Percentiles rank a stretch among this genome's conserved stretches.
These are phyloP conservation scores for Crocodylus rhombifer DNA, from an alignment of 2,797 vertebrate genomes.

Conservation along the genomic window DNA sequence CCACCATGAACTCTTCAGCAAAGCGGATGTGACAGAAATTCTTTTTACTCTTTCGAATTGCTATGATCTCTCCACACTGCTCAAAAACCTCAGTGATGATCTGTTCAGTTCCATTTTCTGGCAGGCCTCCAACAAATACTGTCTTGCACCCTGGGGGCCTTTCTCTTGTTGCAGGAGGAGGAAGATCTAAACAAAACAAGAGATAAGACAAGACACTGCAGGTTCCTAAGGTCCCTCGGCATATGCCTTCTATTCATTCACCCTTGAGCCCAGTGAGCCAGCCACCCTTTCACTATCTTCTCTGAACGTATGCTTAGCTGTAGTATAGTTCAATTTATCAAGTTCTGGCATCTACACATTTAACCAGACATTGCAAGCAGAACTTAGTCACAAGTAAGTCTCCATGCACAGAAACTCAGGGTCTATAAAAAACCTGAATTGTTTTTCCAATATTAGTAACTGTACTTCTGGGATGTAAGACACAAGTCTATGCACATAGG, in stretches of 20 bases:
- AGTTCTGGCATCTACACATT: not conserved
- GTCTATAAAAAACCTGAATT: not conserved
- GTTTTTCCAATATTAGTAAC: not conserved
- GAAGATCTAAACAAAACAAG: slow-evolving; percentile 85
- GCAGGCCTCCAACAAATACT: slow-evolving; percentile 95
- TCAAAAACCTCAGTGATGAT: slow-evolving; percentile 95
- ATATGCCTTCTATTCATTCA: not conserved
- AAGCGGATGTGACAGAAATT: slow-evolving; percentile 98
- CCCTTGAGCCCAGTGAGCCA: not conserved
- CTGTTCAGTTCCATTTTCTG: slow-evolving; percentile 92
- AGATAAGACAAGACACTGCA: slow-evolving; percentile 14
- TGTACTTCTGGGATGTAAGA: not conserved
- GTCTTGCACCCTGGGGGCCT: slow-evolving; percentile 97
- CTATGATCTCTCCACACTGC: slow-evolving; percentile 93
- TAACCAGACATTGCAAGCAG: not conserved
- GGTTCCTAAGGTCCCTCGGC: slow-evolving; percentile 1
- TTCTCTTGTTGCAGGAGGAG: slow-evolving; percentile 92
- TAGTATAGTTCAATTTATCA: fast-evolving
- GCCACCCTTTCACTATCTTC: not conserved
- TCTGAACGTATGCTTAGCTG: not conserved
- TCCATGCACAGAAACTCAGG: not conserved
- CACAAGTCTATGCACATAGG: too few relatives aligned
- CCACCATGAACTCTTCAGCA: slow-evolving; percentile 92
- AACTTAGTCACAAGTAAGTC: not conserved
- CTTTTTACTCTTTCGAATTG: slow-evolving; percentile 97